Percentiles rank a stretch among this genome's conserved stretches.
These are phyloP conservation scores for Camponotus fellah DNA, from an alignment of 2,888 invertebrate species.

Conservation along the genomic window DNA sequence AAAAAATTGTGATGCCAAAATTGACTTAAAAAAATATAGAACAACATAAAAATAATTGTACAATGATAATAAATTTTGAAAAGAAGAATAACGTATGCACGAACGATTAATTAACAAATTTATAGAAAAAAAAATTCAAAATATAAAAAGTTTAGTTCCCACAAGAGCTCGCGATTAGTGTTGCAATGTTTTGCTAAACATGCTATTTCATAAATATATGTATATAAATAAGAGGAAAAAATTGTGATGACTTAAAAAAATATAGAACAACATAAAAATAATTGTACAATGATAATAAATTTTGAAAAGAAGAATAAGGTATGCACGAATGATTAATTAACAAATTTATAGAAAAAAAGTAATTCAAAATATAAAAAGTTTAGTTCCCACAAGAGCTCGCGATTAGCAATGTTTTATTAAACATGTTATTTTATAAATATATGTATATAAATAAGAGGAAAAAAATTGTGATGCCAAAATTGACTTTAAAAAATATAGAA, in stretches of 20 bases:
- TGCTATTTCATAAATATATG: neutral
- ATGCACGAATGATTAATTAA: too few relatives aligned
- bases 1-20: neutral
- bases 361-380: too few relatives aligned
- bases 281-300: constrained; percentile 26
- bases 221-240: neutral
- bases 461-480: too few relatives aligned
- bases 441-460: too few relatives aligned
- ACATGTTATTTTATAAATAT: too few relatives aligned
- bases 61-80: constrained; percentile 40
- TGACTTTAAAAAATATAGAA: too few relatives aligned
- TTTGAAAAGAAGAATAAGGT: too few relatives aligned
- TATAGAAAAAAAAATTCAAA: constrained; percentile 8
- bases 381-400: too few relatives aligned
- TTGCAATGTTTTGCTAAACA: neutral
- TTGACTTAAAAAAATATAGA: neutral
- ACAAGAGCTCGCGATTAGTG: neutral
- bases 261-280: neutral
- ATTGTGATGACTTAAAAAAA: neutral
- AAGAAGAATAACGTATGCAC: neutral
- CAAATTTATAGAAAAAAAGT: too few relatives aligned
- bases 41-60: neutral
- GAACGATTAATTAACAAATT: constrained; percentile 17
- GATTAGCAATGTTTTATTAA: too few relatives aligned
- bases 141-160: neutral